Evolutionary conservation across 92 coral and sea anemone genomes (phyloP), one percentile per base, ranked within the genome.

Genomic region (Virgularia gustaviana): DNA sequence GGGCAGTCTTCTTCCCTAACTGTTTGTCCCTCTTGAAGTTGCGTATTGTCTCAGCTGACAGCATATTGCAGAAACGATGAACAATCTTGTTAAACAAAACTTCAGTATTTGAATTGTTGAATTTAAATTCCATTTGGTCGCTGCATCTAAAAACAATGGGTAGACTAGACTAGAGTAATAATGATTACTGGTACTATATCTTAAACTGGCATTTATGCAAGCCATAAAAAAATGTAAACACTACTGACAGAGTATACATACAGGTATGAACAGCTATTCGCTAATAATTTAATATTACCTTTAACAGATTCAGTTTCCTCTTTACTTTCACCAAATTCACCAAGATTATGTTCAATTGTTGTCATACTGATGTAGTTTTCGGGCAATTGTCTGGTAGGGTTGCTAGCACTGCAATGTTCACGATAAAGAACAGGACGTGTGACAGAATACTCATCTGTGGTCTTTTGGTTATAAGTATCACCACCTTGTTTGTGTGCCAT

Each of bases 1-100:
- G 62, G 25, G 75, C 75, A 42, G 65, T 4, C 18, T 43, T 68
- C 38, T 43, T 68, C 18, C n/a, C 57, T 9, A 68, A 45, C 28
- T 68, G 75, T 8, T 22, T 43, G 35, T 49, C 53, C 47, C 71
- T 63, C 41, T 63, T 63, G 23, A 63, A 63, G 23, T 63, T 5
- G 6, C 71, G 15, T 9, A 63, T 43, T 7, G 9, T 63, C 41
- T 63, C 71, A 31, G 71, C 71, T 31, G 71, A 63, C 47, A 63
- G 15, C 71, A 63, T 63, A 43, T 63, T 5, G 3, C 9, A 4
- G 20, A 63, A 63, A 29, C 71, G 5, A 4, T 63, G 5, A n/a
- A 63, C 71, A 29, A 63, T 8, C 5, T 63, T 63, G 35, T 22
- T 63, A 19, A 63, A 63, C 23, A 63, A 36, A 37, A 36, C 22